phyloP scores from a whole-genome alignment of 1,140 invertebrate genomes.

The Macrobrachium nipponense region DNA sequence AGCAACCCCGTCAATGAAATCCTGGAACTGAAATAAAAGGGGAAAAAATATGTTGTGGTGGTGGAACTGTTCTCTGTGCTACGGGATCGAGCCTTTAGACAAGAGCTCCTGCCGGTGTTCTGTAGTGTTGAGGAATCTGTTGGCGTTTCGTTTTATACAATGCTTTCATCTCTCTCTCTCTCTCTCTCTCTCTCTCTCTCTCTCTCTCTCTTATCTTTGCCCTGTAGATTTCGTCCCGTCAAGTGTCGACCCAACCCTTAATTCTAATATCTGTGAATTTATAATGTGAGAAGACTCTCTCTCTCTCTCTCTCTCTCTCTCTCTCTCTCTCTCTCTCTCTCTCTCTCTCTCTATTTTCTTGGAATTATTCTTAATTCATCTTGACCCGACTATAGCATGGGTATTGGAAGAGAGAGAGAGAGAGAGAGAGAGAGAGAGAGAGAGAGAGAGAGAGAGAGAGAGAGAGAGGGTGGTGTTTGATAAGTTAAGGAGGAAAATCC shows the following conservation, averaged over 20 bases:
- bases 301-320: conserved; percentile 2
- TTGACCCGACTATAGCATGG: background rate
- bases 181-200: conserved; percentile 16
- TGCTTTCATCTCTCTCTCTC: background rate
- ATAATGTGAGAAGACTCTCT: no score
- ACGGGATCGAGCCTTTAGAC: no score
- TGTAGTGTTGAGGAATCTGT: no score
- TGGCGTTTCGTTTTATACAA: background rate
- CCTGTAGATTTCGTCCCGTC: no score
- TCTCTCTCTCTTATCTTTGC: background rate
- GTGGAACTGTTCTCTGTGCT: no score
- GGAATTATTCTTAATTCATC: background rate
- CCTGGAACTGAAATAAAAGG: no score
- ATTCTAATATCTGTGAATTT: no score
- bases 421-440: conserved; percentile 21
- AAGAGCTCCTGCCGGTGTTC: no score
- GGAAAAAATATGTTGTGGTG: no score
- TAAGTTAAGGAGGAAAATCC: no score
- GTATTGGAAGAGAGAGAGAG: background rate
- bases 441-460: conserved; percentile 10
- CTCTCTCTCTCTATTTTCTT: conserved; percentile 13
- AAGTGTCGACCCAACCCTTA: no score
- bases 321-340: conserved; percentile 21
- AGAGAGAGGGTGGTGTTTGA: background rate
- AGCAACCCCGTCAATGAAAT: no score